Conservation (phyloP, 1,140 invertebrate species). For the Battus philenor region DNA sequence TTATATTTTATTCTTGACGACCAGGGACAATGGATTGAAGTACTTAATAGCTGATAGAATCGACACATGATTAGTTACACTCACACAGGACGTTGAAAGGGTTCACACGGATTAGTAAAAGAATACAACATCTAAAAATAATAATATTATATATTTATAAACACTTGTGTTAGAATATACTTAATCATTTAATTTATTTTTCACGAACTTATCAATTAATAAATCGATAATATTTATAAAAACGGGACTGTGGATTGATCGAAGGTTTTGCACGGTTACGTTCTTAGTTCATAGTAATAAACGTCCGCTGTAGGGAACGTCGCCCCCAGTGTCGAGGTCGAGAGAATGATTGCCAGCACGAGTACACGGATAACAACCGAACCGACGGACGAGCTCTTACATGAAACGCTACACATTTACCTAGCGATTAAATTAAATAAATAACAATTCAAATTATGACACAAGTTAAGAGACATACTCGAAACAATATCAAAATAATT, state of each 20-base stretch:
- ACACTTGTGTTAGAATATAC: constrained; percentile 76
- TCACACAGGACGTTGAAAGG: constrained; percentile 23
- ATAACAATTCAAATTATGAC: constrained; percentile 67
- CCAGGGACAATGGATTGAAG: background rate
- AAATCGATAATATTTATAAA: too few species aligned
- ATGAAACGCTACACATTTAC: constrained; percentile 26
- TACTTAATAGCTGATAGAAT: constrained; percentile 70
- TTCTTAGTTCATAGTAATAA: too few species aligned
- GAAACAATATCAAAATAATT: too few species aligned
- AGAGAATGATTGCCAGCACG: constrained; percentile 14
- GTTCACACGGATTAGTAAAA: constrained; percentile 63
- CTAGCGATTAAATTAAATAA: constrained; percentile 60
- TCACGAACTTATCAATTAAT: constrained; percentile 74
- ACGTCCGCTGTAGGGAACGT: background rate
- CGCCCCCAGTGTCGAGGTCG: background rate
- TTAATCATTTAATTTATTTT: constrained; percentile 67
- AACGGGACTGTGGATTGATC: too few species aligned
- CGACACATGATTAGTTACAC: constrained; percentile 22
- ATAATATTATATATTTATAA: constrained; percentile 76
- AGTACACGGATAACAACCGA: background rate
- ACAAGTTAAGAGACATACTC: constrained; percentile 57
- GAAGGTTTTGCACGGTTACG: too few species aligned
- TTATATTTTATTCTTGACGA: constrained; percentile 3
- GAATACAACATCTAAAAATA: constrained; percentile 69
- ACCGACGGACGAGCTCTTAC: background rate